Percentiles rank a stretch among this genome's conserved stretches.
Conservation (phyloP, 2,888 invertebrate genomes). For the Rhodophaea formosa region DNA sequence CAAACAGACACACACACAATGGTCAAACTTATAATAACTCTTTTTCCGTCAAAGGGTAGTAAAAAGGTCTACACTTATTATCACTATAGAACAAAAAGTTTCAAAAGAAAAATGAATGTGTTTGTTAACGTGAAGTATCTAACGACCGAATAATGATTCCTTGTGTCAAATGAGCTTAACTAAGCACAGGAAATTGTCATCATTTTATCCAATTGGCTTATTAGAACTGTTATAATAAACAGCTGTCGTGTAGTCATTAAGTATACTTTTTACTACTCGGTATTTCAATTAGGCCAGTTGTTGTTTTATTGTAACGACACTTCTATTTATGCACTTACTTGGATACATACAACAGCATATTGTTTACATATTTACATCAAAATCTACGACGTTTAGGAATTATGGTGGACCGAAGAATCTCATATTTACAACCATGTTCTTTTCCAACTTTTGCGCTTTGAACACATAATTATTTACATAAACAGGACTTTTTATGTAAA, state of each 20-base stretch:
- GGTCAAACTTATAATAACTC: no score
- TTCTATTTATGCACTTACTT: not conserved
- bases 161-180: slow-evolving; percentile 2
- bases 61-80: no score
- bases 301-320: not conserved
- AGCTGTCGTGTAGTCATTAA: not conserved
- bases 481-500: no score
- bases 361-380: no score
- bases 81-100: not conserved
- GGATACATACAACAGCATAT: no score
- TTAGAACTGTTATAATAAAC: not conserved
- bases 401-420: no score
- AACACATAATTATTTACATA: no score
- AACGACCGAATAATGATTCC: not conserved
- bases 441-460: no score
- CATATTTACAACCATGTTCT: no score
- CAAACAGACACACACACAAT: no score
- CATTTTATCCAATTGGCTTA: slow-evolving; percentile 2
- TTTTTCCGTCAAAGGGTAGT: no score
- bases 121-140: not conserved
- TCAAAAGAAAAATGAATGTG: not conserved
- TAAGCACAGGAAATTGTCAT: slow-evolving; percentile 5
- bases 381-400: no score
- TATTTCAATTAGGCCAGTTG: slow-evolving; percentile 1
- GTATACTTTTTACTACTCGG: not conserved